phyloP scores from a whole-genome alignment of 2,888 invertebrate genomes.

The Chrysolina haemoptera region DNA sequence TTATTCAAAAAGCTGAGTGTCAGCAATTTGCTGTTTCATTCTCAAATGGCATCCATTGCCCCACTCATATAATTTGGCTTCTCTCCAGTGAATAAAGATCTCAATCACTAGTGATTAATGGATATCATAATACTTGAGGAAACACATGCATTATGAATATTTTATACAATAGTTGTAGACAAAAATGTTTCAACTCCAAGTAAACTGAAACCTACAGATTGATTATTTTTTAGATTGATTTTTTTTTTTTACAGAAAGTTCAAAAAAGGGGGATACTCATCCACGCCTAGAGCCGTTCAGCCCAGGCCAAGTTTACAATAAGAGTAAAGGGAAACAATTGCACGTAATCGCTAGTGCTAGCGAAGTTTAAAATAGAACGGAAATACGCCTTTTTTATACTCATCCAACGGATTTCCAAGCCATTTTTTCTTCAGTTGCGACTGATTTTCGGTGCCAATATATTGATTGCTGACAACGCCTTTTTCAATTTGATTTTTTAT shows the following conservation, averaged over 20 bases:
- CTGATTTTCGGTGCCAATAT: conserved; percentile 59
- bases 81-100: too few relatives aligned
- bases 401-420: conserved; percentile 21
- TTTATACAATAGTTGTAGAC: too few relatives aligned
- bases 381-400: conserved; percentile 10
- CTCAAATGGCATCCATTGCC: too few relatives aligned
- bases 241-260: conserved; percentile 20
- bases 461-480: conserved; percentile 47
- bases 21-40: too few relatives aligned
- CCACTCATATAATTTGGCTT: too few relatives aligned
- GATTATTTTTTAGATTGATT: too few relatives aligned
- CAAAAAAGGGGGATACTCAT: conserved; percentile 73
- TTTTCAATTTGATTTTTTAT: conserved; percentile 6
- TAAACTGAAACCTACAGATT: too few relatives aligned
- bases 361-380: conserved; percentile 51
- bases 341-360: conserved; percentile 80
- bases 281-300: conserved; percentile 91
- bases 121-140: too few relatives aligned
- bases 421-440: conserved; percentile 47
- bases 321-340: conserved; percentile 91
- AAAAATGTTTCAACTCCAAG: too few relatives aligned
- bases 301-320: conserved; percentile 93
- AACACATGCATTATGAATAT: too few relatives aligned
- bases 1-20: too few relatives aligned
- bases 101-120: too few relatives aligned